Percentiles rank a stretch among this genome's conserved stretches.
These are phyloP conservation scores for Salvelinus fontinalis DNA, from an alignment of 2,113 vertebrate species.

Conservation along the genomic window DNA sequence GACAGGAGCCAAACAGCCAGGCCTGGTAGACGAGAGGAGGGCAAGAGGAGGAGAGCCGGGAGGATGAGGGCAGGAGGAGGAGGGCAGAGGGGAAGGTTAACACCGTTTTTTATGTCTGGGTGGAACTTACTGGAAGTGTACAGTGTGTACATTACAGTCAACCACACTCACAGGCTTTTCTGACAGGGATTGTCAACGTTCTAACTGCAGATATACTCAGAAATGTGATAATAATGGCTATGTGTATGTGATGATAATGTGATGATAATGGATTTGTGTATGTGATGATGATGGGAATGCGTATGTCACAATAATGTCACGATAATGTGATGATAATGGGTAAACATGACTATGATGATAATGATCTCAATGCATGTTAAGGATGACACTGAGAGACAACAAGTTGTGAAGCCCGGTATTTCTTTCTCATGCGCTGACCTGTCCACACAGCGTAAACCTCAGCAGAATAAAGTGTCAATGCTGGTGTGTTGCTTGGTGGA, in stretches of 20 bases:
- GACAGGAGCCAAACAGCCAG: neutral
- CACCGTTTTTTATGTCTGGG: neutral
- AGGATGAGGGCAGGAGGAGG: neutral
- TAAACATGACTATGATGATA: too few species aligned
- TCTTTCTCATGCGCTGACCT: neutral
- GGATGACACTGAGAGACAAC: neutral
- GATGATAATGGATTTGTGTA: too few species aligned
- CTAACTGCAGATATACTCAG: neutral
- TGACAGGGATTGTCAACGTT: neutral
- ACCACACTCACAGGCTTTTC: neutral
- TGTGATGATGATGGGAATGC: too few species aligned
- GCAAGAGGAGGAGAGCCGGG: neutral
- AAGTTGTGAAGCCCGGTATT: neutral
- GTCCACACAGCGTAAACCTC: neutral
- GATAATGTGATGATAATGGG: too few species aligned
- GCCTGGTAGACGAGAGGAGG: neutral
- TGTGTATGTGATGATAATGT: too few species aligned
- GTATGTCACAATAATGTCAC: too few species aligned
- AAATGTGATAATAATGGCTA: neutral
- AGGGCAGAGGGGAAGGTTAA: neutral
- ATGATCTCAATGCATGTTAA: neutral
- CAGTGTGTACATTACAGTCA: neutral
- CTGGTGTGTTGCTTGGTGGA: neutral
- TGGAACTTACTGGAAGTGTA: neutral
- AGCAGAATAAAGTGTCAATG: too few species aligned